Base-by-base conservation (phyloP, 2,888 invertebrate genomes). In the Sepiola atlantica region DNA sequence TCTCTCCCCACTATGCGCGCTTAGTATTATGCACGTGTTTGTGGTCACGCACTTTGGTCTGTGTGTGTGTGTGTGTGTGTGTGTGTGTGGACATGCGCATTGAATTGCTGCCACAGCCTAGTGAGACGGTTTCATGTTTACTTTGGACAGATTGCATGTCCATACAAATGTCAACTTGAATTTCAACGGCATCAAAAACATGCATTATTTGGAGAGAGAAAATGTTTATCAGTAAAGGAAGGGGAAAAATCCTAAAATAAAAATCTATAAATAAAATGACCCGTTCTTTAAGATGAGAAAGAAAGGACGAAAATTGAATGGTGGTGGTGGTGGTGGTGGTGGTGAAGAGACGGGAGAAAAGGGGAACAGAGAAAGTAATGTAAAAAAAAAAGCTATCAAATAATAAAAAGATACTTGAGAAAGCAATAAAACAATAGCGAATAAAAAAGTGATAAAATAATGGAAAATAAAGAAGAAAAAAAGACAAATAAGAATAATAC, bases 161-260 rank as follows among this genome's bases (percentile, higher is more conserved):
- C 77, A 77, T 77, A 77, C 77, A 77, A 77, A 77, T 77, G 77
- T 77, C 77, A 77, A 77, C 77, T 77, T 77, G 77, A 77, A 77
- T 77, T 77, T 77, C 77, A 77, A n/a, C 77, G 77, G 77, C 77
- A 77, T 77, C 77, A 77, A 77, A 77, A 77, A 77, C 77, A 77
- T 77, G 77, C 77, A 77, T 77, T 77, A 77, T 77, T 77, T 77
- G n/a, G n/a, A 77, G 20, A 61, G 24, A 61, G n/a, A 77, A n/a
- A 77, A 77, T n/a, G n/a, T 77, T n/a, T n/a, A n/a, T 14, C 4
- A n/a, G 77, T n/a, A 14, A 12, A 4, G 45, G 8, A n/a, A n/a
- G 77, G 77, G n/a, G n/a, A n/a, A 8, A 16, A 61, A 4, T 61
- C 8, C 8, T 45, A 45, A 28, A 77, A 77, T 77, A 77, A 77